Evolutionary conservation across 2,113 vertebrate species (phyloP), one percentile per base, ranked within the genome.

Genomic region (Grammomys dolichurus): DNA sequence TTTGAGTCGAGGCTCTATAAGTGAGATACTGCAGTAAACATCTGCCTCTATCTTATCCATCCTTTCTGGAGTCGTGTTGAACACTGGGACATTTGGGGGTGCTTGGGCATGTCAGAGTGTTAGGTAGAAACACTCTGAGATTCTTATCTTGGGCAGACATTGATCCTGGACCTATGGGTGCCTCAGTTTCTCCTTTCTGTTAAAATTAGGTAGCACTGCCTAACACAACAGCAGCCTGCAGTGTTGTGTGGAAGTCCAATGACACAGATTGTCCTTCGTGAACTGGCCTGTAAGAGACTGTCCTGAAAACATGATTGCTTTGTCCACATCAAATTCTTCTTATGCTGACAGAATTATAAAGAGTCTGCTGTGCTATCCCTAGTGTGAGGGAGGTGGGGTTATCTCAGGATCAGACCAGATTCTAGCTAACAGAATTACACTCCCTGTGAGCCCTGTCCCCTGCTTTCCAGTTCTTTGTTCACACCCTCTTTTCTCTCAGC

Each of bases 51-150:
- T 26, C 63, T 12, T 5, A 7, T 40, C 2, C 65, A 51, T 2
- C 9, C 22, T 20, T 51, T 76, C 63, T 4, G 6, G 1, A 12
- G 56, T 43, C 33, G 28, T 46, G 20, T 26, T 11, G 72, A 40
- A 17, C 3, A 12, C n/a, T 8, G 56, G 33, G 75, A 36, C 10
- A 19, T 0, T 19, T 51, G 51, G 51, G 51, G 20, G 46, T 43
- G 3, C 0, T 10, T 9, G 1, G 36, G 7, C 9, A 63, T 3
- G 2, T 56, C 26, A 4, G 12, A 5, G 28, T 36, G 40, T 5
- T 12, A 90, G 36, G 10, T 58, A 58, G 11, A 14, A 76, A 81
- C 60, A 5, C 16, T 9, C 16, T 10, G 22, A 54, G 43, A 40
- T 51, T 89, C 85, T 72, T 46, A 0, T 22, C 63, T 48, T 6